phyloP scores from a whole-genome alignment of 2,113 vertebrate species.

The Cygnus buccinator region DNA sequence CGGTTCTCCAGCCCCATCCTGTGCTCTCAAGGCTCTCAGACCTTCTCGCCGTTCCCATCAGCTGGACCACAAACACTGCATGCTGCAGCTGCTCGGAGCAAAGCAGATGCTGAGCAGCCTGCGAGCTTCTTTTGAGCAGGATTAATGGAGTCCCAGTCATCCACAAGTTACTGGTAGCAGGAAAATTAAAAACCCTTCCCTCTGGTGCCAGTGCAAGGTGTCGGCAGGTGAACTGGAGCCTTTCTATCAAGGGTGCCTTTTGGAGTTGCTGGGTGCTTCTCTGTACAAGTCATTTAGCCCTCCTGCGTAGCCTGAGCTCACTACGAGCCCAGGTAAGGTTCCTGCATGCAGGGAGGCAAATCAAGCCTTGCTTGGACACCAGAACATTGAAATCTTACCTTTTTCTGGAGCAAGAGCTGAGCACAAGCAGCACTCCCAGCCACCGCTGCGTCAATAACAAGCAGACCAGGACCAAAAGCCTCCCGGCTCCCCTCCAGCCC shows the following conservation, averaged over 20 bases:
- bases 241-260: not conserved
- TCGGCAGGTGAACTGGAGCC: not conserved
- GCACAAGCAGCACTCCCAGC: rapidly evolving
- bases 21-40: not conserved
- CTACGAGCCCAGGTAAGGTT: not conserved
- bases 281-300: rapidly evolving
- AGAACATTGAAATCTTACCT: rapidly evolving
- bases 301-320: not conserved
- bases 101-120: not conserved
- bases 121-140: not conserved
- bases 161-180: not conserved
- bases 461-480: not conserved
- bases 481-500: not conserved
- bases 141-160: not conserved
- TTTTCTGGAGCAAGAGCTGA: not conserved
- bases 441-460: not conserved
- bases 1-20: not conserved
- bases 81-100: not conserved
- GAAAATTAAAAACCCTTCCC: not conserved
- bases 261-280: not conserved
- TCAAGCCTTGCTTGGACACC: not conserved
- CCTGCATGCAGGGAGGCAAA: rapidly evolving
- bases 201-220: not conserved
- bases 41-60: not conserved
- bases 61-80: not conserved